Evolutionary conservation across 1,140 invertebrate species (phyloP).

Genomic region (Paralvinella palmiformis): DNA sequence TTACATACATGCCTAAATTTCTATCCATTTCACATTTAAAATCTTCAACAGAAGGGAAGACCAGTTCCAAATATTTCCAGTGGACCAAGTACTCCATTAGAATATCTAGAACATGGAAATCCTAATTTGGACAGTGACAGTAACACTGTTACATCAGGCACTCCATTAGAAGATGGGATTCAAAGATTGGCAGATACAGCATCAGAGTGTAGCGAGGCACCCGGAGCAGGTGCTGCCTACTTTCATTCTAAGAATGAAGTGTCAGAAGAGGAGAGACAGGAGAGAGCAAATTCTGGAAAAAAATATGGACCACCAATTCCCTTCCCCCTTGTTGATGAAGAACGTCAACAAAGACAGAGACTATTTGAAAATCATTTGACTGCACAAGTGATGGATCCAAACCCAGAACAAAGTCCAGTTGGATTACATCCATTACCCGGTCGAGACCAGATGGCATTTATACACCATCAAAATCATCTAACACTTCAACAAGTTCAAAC

Average conservation of each 20-base stretch:
- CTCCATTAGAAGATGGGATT: conserved; percentile 25
- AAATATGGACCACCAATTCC: neutral
- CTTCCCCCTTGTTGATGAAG: neutral
- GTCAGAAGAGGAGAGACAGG: neutral
- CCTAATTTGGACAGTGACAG: conserved; percentile 40
- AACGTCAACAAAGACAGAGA: neutral
- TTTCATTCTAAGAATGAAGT: neutral
- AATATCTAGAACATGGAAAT: conserved; percentile 17
- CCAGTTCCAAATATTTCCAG: neutral
- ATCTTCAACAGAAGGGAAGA: neutral
- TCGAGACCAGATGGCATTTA: neutral
- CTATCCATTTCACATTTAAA: too few species aligned
- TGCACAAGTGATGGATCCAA: neutral
- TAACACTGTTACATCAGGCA: conserved; percentile 27
- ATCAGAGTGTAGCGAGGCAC: conserved; percentile 29
- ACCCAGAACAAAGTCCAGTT: neutral
- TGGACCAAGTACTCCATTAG: neutral
- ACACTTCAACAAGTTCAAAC: neutral
- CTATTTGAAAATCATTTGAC: neutral
- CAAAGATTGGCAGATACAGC: conserved; percentile 25
- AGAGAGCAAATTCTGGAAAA: neutral
- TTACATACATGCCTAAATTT: neutral
- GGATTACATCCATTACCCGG: neutral
- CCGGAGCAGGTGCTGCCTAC: neutral
- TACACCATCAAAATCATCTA: neutral